These are phyloP conservation scores for Centropus unirufus DNA, from an alignment of 2,113 vertebrate species.

Conservation along the genomic window DNA sequence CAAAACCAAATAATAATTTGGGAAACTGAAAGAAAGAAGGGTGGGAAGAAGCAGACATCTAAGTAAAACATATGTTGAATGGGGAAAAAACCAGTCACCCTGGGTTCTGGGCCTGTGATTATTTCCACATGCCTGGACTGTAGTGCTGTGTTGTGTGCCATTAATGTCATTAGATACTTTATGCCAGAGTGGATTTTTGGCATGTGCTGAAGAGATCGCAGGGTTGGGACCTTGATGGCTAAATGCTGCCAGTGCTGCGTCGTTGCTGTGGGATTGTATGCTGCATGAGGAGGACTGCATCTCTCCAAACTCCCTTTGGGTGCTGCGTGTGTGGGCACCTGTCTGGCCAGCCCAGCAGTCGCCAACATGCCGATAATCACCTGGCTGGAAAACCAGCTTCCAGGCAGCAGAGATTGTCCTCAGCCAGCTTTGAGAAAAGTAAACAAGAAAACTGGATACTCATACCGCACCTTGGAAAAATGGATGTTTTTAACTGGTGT, in stretches of 20 bases:
- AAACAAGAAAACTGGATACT: constrained; percentile 17
- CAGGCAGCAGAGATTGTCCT: not conserved
- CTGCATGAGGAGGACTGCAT: not conserved
- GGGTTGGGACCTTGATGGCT: not conserved
- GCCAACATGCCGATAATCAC: not conserved
- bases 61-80: constrained; percentile 55
- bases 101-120: constrained; percentile 52
- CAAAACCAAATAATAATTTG: not conserved
- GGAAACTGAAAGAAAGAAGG: not conserved
- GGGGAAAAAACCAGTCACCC: constrained; percentile 30
- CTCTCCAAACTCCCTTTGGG: not conserved
- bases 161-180: constrained; percentile 37
- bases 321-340: not conserved
- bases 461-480: constrained; percentile 15
- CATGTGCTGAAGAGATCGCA: not conserved
- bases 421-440: constrained; percentile 6
- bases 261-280: not conserved
- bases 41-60: constrained; percentile 32
- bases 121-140: constrained; percentile 58
- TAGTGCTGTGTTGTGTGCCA: constrained; percentile 32
- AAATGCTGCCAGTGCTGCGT: not conserved
- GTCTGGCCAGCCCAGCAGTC: not conserved
- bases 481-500: not conserved
- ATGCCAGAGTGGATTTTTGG: not conserved
- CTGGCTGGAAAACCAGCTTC: not conserved